Conservation (phyloP, 2,797 vertebrate genomes). For the Urosaurus nigricauda region DNA sequence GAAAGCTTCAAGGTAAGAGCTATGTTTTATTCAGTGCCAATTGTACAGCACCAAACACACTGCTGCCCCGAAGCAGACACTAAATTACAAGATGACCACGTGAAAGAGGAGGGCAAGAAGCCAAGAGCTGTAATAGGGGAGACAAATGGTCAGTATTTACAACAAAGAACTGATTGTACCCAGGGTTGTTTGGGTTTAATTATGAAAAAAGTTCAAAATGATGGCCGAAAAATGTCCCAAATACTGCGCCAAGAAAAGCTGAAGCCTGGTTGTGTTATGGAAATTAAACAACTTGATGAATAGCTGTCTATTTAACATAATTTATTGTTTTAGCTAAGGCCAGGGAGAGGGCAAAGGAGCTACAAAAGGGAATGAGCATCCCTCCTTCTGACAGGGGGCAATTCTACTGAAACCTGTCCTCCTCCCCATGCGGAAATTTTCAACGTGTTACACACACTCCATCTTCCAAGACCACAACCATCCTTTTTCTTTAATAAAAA, state of each 20-base stretch:
- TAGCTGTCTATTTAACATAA: conserved; percentile 16
- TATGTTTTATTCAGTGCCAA: not conserved
- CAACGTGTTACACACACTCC: not conserved
- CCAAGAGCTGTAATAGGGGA: not conserved
- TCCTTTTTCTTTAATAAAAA: not conserved
- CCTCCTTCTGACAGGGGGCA: not conserved
- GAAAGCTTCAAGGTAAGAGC: not conserved
- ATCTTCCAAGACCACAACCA: not conserved
- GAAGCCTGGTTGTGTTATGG: not conserved
- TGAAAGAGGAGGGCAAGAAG: not conserved
- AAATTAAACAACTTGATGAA: not conserved
- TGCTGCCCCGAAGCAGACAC: not conserved
- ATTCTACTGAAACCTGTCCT: not conserved
- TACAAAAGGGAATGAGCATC: not conserved
- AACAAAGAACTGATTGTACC: conserved; percentile 5
- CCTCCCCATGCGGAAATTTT: not conserved
- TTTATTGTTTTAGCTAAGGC: not conserved
- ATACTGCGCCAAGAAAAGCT: conserved; percentile 7
- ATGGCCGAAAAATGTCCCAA: not conserved
- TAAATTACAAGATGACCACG: not conserved
- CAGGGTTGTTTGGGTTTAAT: not conserved
- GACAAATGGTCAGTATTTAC: not conserved
- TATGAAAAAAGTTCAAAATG: not conserved
- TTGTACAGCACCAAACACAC: not conserved
- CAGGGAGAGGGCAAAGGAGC: not conserved